These are phyloP conservation scores for Anarrhichthys ocellatus DNA, from an alignment of 2,113 vertebrate genomes.

Conservation along the genomic window DNA sequence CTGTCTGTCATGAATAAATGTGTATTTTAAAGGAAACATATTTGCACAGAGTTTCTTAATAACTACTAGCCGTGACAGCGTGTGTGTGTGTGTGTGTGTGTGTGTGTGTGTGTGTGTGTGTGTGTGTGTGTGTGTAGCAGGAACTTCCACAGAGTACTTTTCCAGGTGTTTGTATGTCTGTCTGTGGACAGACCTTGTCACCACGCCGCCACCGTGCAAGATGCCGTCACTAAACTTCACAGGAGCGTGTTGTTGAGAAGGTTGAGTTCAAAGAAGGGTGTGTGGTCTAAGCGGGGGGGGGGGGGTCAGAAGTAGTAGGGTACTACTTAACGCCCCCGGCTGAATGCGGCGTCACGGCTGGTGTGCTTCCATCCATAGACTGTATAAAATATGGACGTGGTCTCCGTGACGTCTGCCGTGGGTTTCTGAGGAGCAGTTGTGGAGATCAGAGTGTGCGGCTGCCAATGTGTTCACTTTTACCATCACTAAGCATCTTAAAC, in stretches of 20 bases:
- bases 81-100: background rate
- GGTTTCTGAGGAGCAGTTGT: background rate
- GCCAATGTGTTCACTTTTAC: background rate
- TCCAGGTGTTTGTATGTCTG: background rate
- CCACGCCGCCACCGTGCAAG: background rate
- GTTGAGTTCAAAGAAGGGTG: background rate
- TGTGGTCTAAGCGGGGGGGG: background rate
- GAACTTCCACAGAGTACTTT: background rate
- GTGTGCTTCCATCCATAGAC: background rate
- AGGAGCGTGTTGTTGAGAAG: background rate
- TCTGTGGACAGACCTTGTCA: background rate
- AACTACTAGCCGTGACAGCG: background rate
- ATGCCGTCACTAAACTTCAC: background rate
- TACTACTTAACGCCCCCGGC: background rate
- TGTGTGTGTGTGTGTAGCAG: background rate
- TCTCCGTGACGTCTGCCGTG: background rate
- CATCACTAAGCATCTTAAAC: background rate
- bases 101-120: background rate
- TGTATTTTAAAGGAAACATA: background rate
- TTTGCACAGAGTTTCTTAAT: slow-evolving; percentile 2
- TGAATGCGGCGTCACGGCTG: background rate
- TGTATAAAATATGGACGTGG: background rate
- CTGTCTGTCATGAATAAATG: background rate
- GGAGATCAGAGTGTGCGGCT: background rate
- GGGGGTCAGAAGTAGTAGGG: background rate